These are phyloP conservation scores for Hypercompe scribonia DNA, from an alignment of 2,888 invertebrate species.

Conservation along the genomic window DNA sequence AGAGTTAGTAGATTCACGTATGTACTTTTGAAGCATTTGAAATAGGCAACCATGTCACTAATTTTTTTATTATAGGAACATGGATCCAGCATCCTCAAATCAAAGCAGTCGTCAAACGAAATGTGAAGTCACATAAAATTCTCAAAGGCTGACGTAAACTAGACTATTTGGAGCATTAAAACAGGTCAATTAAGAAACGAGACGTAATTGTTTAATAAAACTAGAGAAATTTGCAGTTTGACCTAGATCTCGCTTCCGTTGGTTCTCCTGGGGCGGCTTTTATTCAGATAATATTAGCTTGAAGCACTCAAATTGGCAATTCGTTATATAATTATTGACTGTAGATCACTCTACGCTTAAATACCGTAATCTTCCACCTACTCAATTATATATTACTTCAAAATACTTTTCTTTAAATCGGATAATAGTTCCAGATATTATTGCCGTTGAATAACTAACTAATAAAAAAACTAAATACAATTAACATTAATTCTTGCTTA, in stretches of 20 bases:
- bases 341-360: too few relatives aligned
- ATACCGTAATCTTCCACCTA: too few relatives aligned
- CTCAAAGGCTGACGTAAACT: conserved; percentile 16
- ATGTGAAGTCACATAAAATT: conserved; percentile 28
- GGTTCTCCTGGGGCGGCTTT: neutral
- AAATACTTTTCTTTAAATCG: too few relatives aligned
- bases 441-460: too few relatives aligned
- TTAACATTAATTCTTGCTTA: too few relatives aligned
- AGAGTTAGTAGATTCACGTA: too few relatives aligned
- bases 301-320: neutral
- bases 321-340: neutral
- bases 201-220: conserved; percentile 14
- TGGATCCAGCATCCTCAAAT: neutral
- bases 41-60: neutral
- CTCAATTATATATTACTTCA: too few relatives aligned
- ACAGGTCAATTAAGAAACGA: conserved; percentile 25
- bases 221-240: conserved; percentile 3
- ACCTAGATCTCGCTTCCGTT: conserved; percentile 15
- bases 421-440: too few relatives aligned
- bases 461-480: too few relatives aligned
- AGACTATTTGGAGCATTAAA: conserved; percentile 24
- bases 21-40: neutral
- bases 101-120: conserved; percentile 17
- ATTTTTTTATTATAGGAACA: neutral
- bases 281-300: neutral